Percentiles rank a stretch among this genome's conserved stretches.
Conservation (phyloP, 2,888 invertebrate genomes). For the Cantharis rustica region DNA sequence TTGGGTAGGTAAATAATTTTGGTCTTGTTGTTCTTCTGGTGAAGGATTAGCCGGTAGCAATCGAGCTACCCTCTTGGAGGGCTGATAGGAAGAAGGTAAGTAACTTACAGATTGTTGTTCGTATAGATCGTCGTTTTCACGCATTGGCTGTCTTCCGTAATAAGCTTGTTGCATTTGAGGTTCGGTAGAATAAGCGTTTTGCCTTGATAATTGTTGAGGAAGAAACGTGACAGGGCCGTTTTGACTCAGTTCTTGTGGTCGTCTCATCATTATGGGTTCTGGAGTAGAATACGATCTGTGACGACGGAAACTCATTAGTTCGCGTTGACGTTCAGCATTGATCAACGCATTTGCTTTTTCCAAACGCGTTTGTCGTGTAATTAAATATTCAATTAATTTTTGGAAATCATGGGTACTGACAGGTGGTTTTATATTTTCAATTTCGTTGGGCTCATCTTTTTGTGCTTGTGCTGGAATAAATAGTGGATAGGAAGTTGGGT, state of each 20-base stretch:
- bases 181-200: not conserved
- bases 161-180: slow-evolving; percentile 11
- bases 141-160: not conserved
- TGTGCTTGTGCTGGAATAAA: slow-evolving; percentile 37
- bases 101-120: slow-evolving; percentile 33
- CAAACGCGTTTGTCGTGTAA: slow-evolving; percentile 66
- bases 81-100: slow-evolving; percentile 41
- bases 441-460: slow-evolving; percentile 54
- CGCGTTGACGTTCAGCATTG: slow-evolving; percentile 45
- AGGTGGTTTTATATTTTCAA: slow-evolving; percentile 68
- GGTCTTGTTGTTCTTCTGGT: slow-evolving; percentile 53
- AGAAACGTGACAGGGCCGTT: slow-evolving; percentile 25
- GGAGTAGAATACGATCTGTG: not conserved
- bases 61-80: slow-evolving; percentile 49
- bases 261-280: slow-evolving; percentile 11
- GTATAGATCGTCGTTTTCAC: slow-evolving; percentile 14
- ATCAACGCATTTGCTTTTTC: slow-evolving; percentile 61
- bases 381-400: slow-evolving; percentile 67
- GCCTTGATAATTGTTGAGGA: slow-evolving; percentile 10
- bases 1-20: slow-evolving; percentile 70
- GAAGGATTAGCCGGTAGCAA: slow-evolving; percentile 35
- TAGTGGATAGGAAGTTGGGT: slow-evolving; percentile 42
- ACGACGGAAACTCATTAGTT: not conserved
- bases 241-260: slow-evolving; percentile 4
- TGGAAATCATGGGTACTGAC: slow-evolving; percentile 74